Conservation (phyloP, 2,113 vertebrate species). For the Tricholaema leucomelas region DNA sequence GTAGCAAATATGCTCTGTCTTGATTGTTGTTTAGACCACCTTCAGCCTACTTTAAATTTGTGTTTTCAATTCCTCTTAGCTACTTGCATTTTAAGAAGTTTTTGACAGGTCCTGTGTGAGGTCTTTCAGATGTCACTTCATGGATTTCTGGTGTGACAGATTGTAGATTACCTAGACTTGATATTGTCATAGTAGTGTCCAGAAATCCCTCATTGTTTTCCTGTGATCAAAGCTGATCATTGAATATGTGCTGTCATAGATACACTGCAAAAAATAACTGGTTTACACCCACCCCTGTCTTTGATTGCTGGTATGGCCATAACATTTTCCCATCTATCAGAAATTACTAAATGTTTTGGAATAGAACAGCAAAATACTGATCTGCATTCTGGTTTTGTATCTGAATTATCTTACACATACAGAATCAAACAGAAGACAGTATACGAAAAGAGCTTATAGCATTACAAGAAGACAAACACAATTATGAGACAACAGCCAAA, state of each 20-base stretch:
- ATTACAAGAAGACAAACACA: slow-evolving; percentile 98
- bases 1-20: background rate
- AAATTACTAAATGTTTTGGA: background rate
- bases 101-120: background rate
- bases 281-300: background rate
- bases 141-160: background rate
- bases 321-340: background rate
- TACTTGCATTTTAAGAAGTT: background rate
- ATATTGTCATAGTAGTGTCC: background rate
- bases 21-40: background rate
- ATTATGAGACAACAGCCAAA: slow-evolving; percentile 98
- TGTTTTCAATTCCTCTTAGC: background rate
- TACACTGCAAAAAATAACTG: background rate
- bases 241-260: background rate
- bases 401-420: slow-evolving; percentile 3
- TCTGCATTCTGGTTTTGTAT: background rate
- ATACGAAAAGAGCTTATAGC: slow-evolving; percentile 95
- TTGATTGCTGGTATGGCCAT: background rate
- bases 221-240: background rate
- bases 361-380: background rate
- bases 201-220: background rate
- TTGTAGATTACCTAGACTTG: background rate
- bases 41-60: background rate
- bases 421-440: slow-evolving; percentile 97
- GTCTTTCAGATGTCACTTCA: background rate